Evolutionary conservation across 2,113 vertebrate species (phyloP).

Genomic region (Thalassarche chlororhynchos): DNA sequence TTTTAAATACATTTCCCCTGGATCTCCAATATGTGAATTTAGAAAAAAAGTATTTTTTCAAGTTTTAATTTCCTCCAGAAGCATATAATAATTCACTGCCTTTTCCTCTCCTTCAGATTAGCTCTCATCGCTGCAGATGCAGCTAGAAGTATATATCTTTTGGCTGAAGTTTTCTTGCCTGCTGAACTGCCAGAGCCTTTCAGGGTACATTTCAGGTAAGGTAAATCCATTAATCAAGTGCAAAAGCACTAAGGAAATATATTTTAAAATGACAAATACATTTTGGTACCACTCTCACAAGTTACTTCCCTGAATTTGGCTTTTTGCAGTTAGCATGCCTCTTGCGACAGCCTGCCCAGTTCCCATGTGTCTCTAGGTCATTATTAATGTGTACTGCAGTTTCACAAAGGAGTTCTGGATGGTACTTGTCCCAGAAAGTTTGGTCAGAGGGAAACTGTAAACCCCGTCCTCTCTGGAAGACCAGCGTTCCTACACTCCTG

Average conservation of each 20-base stretch:
- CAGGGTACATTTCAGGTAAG: not conserved
- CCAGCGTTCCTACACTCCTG: rapidly evolving
- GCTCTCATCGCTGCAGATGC: not conserved
- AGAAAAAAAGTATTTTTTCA: not conserved
- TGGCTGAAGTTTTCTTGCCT: not conserved
- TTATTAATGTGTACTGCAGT: not conserved
- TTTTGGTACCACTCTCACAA: not conserved
- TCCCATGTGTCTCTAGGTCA: not conserved
- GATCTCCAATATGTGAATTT: not conserved
- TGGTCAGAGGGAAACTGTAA: not conserved
- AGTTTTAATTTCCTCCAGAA: not conserved
- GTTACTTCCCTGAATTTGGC: not conserved
- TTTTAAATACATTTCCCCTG: not conserved
- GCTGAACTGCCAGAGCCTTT: not conserved
- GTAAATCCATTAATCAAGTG: not conserved
- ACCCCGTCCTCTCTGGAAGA: not conserved
- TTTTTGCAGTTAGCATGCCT: not conserved
- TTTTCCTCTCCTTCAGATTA: not conserved
- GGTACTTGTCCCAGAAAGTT: not conserved
- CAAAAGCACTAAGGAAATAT: not conserved
- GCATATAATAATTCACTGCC: not conserved
- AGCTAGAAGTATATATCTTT: not conserved
- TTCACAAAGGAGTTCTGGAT: not conserved
- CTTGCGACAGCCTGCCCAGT: not conserved
- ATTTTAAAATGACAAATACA: not conserved